Base-by-base conservation (phyloP, 2,888 invertebrate genomes). In the Drosophila putrida region DNA sequence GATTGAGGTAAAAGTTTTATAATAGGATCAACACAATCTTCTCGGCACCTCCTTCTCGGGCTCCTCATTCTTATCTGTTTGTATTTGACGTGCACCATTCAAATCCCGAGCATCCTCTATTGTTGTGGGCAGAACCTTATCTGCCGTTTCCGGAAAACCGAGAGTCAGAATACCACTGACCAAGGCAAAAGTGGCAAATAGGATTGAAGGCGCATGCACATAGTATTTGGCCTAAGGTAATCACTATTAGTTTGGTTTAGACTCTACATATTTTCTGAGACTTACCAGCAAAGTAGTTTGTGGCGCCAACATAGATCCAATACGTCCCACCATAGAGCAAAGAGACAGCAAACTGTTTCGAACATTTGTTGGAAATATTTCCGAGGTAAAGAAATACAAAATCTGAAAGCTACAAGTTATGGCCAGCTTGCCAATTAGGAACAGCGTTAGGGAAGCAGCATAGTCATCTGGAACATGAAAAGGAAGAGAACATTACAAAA, bases 301-400 rank as follows among this genome's bases (percentile, higher is more conserved):
- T 38, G 96, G 96, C 31, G 96, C 95, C 57, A 95, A 90, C 90
- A 95, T 94, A 13, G 95, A 95, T 11, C 96, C 96, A 64, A 95
- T 78, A 11, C 95, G 93, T 44, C 96, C 96, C 76, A 95, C 93
- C 93, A 95, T 95, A 50, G 95, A 95, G 91, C 95, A 95, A 51
- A 95, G 93, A 4, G 95, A 95, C 50, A 96, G 93, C 75, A 95
- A 93, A 15, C 95, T 95, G 85, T 95, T 94, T 60, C 96, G 94
- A 55, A 94, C 92, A 70, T 93, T 93, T 49, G 96, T 96, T 9
- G 96, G 96, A 91, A 95, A 96, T 91, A 96, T 93, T 92, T 96
- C 96, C 41, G 95, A 94, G 38, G 95, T 95, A 91, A 94, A 95
- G 88, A 95, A 94, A 92, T 95, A 95, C 78, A 95, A 91, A 15